Conservation (phyloP, 2,888 invertebrate genomes). For the Ceriagrion tenellum region DNA sequence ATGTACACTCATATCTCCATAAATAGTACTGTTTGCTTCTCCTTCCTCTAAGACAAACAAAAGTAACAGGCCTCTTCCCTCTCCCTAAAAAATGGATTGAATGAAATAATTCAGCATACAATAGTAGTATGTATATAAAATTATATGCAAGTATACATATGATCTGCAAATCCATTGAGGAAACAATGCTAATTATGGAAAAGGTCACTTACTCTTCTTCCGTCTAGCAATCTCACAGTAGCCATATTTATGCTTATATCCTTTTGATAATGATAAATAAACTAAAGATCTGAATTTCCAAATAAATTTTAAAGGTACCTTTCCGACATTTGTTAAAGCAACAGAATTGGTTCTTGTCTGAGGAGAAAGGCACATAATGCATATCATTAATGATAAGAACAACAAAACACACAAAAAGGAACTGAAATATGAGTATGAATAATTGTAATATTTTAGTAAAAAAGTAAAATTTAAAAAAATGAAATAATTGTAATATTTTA, state of each 20-base stretch:
- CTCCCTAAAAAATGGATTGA: neutral
- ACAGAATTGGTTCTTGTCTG: neutral
- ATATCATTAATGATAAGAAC: neutral
- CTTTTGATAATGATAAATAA: neutral
- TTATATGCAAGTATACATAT: too few species aligned
- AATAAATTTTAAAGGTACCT: neutral
- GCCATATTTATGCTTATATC: neutral
- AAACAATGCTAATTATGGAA: neutral
- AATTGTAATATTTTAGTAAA: too few species aligned
- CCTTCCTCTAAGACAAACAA: neutral
- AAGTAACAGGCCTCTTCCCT: neutral
- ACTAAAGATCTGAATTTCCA: constrained; percentile 21
- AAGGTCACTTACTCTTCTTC: neutral
- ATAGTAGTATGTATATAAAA: neutral
- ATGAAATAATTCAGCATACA: neutral
- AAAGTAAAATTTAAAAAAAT: too few species aligned
- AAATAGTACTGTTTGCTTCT: neutral
- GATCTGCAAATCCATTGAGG: neutral
- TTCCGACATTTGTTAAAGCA: neutral
- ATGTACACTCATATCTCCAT: neutral
- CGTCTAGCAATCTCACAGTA: neutral
- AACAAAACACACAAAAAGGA: too few species aligned
- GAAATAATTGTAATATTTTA: too few species aligned
- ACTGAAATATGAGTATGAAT: too few species aligned
- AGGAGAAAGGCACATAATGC: neutral